Percentiles rank a stretch among this genome's conserved stretches.
These are phyloP conservation scores for Flexamia atlantica DNA, from an alignment of 2,888 invertebrate species.

Conservation along the genomic window DNA sequence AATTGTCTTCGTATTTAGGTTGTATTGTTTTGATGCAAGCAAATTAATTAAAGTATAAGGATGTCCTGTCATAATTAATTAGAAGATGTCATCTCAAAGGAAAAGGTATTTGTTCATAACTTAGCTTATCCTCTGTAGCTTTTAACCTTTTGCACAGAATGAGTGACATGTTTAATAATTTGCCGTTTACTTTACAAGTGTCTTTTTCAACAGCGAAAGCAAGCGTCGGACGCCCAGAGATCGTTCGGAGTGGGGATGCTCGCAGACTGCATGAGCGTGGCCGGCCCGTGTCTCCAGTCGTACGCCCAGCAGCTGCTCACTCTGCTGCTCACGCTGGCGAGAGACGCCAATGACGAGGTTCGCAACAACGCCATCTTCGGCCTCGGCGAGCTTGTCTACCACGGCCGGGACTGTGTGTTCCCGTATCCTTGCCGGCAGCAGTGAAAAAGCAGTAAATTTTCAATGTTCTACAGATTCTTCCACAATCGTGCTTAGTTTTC, in stretches of 20 bases:
- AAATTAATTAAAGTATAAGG: too few species aligned
- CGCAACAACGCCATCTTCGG: constrained; percentile 88
- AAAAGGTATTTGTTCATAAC: too few species aligned
- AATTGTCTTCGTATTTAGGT: too few species aligned
- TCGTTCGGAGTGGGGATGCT: constrained; percentile 86
- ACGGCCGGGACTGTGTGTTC: constrained; percentile 81
- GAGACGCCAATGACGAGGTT: constrained; percentile 83
- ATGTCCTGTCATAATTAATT: too few species aligned
- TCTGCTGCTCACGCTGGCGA: constrained; percentile 79
- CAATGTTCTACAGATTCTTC: too few species aligned
- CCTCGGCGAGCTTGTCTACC: constrained; percentile 84
- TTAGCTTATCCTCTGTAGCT: too few species aligned
- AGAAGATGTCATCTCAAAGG: too few species aligned
- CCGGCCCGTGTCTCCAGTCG: constrained; percentile 76
- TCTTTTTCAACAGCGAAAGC: constrained; percentile 78
- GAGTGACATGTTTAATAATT: too few species aligned
- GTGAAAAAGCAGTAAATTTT: background rate
- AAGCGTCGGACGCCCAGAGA: constrained; percentile 80
- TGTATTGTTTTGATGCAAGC: too few species aligned
- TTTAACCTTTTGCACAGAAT: too few species aligned
- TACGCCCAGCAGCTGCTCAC: constrained; percentile 82
- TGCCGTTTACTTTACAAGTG: constrained; percentile 1
- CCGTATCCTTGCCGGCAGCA: constrained; percentile 76
- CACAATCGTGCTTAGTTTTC: too few species aligned
- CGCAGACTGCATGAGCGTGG: constrained; percentile 83